Evolutionary conservation across 2,888 invertebrate species (phyloP).

Genomic region (Caenorhabditis panamensis): DNA sequence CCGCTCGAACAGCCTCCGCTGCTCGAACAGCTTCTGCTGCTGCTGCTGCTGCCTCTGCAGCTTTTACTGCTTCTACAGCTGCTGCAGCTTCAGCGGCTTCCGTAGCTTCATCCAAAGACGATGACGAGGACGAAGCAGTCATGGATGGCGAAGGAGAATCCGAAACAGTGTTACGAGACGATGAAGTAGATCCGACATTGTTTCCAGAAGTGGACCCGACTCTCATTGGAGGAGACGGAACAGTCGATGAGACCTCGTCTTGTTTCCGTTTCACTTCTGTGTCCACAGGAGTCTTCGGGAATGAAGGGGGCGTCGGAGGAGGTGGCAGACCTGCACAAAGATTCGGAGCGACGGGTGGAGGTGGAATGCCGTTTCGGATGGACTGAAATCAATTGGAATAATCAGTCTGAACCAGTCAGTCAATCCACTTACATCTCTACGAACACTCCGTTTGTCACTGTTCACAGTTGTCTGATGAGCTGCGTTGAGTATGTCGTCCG

Average conservation of each 20-base stretch:
- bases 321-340: neutral
- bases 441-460: constrained; percentile 16
- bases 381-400: neutral
- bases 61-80: too few relatives aligned
- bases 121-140: neutral
- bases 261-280: neutral
- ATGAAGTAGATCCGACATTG: neutral
- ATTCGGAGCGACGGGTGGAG: neutral
- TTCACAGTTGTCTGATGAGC: constrained; percentile 36
- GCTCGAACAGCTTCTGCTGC: too few relatives aligned
- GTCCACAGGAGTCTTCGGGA: neutral
- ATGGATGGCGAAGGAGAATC: neutral
- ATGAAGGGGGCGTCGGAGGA: constrained; percentile 5
- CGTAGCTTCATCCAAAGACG: neutral
- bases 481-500: constrained; percentile 9
- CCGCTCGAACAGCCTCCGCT: too few relatives aligned
- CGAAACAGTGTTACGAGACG: neutral
- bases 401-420: too few relatives aligned
- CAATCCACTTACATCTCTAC: neutral
- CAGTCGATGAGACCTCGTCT: neutral
- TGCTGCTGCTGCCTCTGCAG: too few relatives aligned
- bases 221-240: neutral
- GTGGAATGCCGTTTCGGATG: neutral
- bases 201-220: neutral
- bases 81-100: neutral